These are phyloP conservation scores for Teleogryllus occipitalis DNA, from an alignment of 1,140 invertebrate species.

Conservation along the genomic window DNA sequence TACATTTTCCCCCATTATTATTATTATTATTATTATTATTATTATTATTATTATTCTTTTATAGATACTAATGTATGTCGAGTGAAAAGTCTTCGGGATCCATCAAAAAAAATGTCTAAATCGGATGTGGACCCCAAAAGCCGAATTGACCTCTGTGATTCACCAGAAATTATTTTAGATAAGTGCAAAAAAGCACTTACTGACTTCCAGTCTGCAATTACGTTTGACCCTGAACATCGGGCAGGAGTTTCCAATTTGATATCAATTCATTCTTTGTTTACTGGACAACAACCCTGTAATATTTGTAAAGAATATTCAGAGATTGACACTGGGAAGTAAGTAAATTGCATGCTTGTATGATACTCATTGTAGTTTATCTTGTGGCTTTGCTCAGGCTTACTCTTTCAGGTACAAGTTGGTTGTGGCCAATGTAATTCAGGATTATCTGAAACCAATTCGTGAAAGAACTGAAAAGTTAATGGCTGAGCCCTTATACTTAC, in stretches of 20 bases:
- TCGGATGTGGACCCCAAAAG: constrained; percentile 72
- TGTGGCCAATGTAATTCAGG: constrained; percentile 64
- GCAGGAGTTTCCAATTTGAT: constrained; percentile 87
- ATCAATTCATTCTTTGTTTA: constrained; percentile 69
- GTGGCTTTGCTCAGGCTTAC: no score
- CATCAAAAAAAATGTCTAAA: constrained; percentile 96
- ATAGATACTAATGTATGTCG: no score
- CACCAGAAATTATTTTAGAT: constrained; percentile 60
- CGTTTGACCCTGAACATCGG: constrained; percentile 65
- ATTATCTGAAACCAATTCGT: constrained; percentile 64
- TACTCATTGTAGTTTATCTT: no score
- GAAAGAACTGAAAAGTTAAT: constrained; percentile 49
- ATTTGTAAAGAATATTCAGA: constrained; percentile 58
- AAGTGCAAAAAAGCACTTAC: constrained; percentile 91
- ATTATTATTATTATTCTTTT: no score
- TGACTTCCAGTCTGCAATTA: constrained; percentile 78
- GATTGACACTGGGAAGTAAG: constrained; percentile 64
- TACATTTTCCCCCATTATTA: no score
- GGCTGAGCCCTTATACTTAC: constrained; percentile 53
- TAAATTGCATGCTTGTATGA: no score
- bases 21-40: no score
- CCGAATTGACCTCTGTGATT: constrained; percentile 73
- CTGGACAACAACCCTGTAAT: constrained; percentile 55
- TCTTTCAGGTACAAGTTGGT: constrained; percentile 61
- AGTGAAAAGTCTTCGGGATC: constrained; percentile 76